Conservation (phyloP, 30 jellyfish, hydroid and myxozoan species). For the Hydractinia symbiolongicarpus region DNA sequence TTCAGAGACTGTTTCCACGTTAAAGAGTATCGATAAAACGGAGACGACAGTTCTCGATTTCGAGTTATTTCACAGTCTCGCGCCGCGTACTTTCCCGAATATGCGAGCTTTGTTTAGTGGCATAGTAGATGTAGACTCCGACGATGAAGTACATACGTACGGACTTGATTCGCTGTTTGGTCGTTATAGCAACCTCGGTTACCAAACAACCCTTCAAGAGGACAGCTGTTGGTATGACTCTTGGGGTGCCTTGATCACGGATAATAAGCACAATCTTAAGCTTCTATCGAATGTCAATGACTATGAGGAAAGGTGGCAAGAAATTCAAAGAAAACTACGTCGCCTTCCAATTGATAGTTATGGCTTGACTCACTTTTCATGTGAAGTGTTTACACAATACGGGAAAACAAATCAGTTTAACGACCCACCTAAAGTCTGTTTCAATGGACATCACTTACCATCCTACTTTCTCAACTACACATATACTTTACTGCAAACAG, state of each 20-base stretch:
- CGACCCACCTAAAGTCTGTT: slow-evolving; percentile 95
- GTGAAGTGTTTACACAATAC: slow-evolving; percentile 77
- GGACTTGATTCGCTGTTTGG: slow-evolving; percentile 58
- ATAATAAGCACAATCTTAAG: slow-evolving; percentile 69
- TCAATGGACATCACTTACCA: slow-evolving; percentile 73
- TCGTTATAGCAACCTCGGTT: slow-evolving; percentile 54
- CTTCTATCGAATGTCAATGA: slow-evolving; percentile 34
- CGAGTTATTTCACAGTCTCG: slow-evolving; percentile 85
- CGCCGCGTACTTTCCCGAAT: slow-evolving; percentile 97
- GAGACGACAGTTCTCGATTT: slow-evolving; percentile 59
- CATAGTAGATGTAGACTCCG: slow-evolving; percentile 82
- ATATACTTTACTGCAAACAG: slow-evolving; percentile 31
- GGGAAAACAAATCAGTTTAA: slow-evolving; percentile 93
- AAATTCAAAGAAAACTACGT: slow-evolving; percentile 47
- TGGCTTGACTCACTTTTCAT: slow-evolving; percentile 86
- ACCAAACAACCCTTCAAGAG: slow-evolving; percentile 87
- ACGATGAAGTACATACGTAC: slow-evolving; percentile 59
- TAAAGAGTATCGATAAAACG: slow-evolving; percentile 28
- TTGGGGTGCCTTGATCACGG: slow-evolving; percentile 95
- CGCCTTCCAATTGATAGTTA: slow-evolving; percentile 56
- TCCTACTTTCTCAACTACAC: slow-evolving; percentile 61
- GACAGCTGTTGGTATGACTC: slow-evolving; percentile 98
- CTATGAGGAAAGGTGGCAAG: slow-evolving; percentile 60
- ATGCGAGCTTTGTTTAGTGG: slow-evolving; percentile 96
- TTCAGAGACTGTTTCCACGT: slow-evolving; percentile 57